Base-by-base conservation (phyloP, 2,113 vertebrate genomes). In the Gnathonemus longibarbis region DNA sequence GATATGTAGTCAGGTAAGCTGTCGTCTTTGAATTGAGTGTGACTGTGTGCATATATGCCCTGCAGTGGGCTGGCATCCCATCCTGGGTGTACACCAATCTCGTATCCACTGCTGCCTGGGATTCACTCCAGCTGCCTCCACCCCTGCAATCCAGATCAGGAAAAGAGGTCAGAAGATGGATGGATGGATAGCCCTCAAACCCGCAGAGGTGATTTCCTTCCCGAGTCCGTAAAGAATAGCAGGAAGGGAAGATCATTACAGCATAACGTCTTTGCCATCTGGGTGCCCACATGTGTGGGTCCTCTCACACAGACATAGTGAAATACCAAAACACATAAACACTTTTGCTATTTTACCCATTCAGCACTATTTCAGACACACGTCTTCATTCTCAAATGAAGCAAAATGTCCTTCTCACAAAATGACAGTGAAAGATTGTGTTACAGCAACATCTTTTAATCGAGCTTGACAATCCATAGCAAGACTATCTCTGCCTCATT, bases 191-290 rank as follows among this genome's bases (percentile, higher is more conserved):
- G 27, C 58, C 53, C 56, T 35, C 86, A n/a, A 77, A 42, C 70
- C 46, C 50, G 19, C 39, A 42, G 42, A 88, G 53, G 89, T 89
- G 70, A 83, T 85, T 53, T 91, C 91, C 90, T 88, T 85, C 56
- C 86, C 9, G n/a, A n/a, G 58, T 31, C 1, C 85, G 83, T 21
- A 21, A 90, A 90, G 66, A 89, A 53, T 46, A 2, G 88, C 52
- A 90, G 24, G 42, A 84, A 45, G 48, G 8, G 24, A 84, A 17
- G 17, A 31, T 39, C 56, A 90, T 8, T 45, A 10, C 10, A 21
- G 46, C 85, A 24, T 31, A 27, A 17, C 5, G 13, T 56, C 45
- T 49, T 53, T n/a, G 70, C 70, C 48, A 31, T 80, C 83, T 77
- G 50, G 15, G 21, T 80, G 42, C 80, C 24, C 80, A 31, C 35